Conservation (phyloP, 2,113 vertebrate species). For the Suncus etruscus region DNA sequence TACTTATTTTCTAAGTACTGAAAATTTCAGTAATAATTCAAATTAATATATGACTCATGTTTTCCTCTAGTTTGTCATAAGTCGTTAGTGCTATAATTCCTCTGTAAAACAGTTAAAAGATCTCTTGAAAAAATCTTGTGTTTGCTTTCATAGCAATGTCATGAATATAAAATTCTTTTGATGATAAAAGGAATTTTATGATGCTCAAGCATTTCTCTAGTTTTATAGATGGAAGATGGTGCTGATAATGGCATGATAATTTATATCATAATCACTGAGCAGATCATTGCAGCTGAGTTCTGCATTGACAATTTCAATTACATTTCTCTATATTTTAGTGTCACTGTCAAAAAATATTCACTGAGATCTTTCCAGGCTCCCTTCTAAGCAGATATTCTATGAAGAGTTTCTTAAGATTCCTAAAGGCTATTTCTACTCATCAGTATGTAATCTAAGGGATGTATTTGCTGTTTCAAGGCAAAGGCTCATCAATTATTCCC, state of each 20-base stretch:
- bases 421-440: constrained; percentile 60
- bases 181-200: constrained; percentile 67
- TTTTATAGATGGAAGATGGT: constrained; percentile 72
- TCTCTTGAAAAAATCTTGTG: constrained; percentile 68
- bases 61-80: constrained; percentile 51
- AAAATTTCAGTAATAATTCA: constrained; percentile 39
- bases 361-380: constrained; percentile 50
- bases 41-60: constrained; percentile 46
- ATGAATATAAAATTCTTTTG: constrained; percentile 59
- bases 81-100: constrained; percentile 3
- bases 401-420: constrained; percentile 48
- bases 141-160: constrained; percentile 67
- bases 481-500: constrained; percentile 32
- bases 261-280: constrained; percentile 62
- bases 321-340: constrained; percentile 57
- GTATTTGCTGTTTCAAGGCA: background rate
- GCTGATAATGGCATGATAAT: constrained; percentile 74
- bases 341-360: constrained; percentile 48
- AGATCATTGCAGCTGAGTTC: constrained; percentile 65
- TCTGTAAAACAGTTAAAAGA: constrained; percentile 56
- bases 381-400: constrained; percentile 39
- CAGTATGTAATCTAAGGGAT: constrained; percentile 16
- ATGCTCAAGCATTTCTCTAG: constrained; percentile 63
- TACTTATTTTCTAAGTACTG: constrained; percentile 33
- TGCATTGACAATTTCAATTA: constrained; percentile 68